These are phyloP conservation scores for Carassius carassius DNA, from an alignment of 2,113 vertebrate genomes.

Conservation along the genomic window DNA sequence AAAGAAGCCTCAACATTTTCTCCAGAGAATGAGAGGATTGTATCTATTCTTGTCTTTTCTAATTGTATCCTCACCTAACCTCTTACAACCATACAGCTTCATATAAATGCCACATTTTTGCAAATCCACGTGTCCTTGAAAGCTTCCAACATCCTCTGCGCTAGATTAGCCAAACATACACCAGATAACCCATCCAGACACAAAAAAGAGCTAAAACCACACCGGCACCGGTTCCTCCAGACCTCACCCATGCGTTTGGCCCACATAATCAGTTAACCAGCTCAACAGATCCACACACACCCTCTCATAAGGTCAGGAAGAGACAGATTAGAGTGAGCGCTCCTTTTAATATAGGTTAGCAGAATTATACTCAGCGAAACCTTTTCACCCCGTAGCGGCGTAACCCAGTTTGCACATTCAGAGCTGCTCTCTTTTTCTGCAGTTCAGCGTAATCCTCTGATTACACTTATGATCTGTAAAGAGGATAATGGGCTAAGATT, in stretches of 20 bases:
- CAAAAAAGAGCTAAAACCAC: background rate
- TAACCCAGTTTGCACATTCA: slow-evolving; percentile 51
- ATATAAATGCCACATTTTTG: slow-evolving; percentile 52
- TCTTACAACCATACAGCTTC: slow-evolving; percentile 23
- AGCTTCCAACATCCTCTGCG: background rate
- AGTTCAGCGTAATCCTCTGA: slow-evolving; percentile 46
- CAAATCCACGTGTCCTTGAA: background rate
- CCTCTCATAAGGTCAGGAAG: slow-evolving; percentile 17
- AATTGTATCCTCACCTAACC: background rate
- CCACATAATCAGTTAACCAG: background rate
- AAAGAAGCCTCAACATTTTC: background rate
- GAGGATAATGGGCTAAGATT: slow-evolving; percentile 48
- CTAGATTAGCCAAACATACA: background rate
- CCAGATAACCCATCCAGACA: background rate
- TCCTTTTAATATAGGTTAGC: slow-evolving; percentile 51
- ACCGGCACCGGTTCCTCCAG: too few species aligned
- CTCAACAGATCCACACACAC: background rate
- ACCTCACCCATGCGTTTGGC: slow-evolving; percentile 1
- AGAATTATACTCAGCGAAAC: slow-evolving; percentile 51
- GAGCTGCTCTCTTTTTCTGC: slow-evolving; percentile 19
- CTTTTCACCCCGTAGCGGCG: slow-evolving; percentile 45
- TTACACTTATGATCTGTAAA: slow-evolving; percentile 51
- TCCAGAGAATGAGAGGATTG: background rate
- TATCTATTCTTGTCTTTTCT: background rate
- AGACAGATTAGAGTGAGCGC: slow-evolving; percentile 38